Evolutionary conservation across 2,113 vertebrate genomes (phyloP).

Genomic region (Amazona vittata): DNA sequence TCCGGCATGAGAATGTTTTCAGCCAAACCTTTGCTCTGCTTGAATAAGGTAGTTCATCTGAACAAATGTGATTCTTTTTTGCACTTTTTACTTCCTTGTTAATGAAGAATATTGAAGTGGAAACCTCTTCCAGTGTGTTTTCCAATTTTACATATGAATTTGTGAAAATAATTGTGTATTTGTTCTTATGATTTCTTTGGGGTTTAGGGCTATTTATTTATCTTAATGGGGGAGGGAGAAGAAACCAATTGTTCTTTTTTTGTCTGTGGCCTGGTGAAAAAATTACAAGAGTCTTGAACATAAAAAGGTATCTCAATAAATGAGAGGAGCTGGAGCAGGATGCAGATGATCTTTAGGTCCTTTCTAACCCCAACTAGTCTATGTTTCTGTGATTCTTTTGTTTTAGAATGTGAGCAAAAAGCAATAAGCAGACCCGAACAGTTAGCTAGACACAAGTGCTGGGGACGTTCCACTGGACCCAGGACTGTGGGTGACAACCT

Average conservation of each 20-base stretch:
- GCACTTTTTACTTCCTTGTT: not conserved
- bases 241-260: accelerated
- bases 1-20: not conserved
- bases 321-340: not conserved
- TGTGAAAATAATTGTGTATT: not conserved
- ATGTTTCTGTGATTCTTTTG: not conserved
- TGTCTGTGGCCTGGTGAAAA: not conserved
- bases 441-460: not conserved
- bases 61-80: not conserved
- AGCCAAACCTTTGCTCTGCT: not conserved
- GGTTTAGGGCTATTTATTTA: not conserved
- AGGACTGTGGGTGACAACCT: not conserved
- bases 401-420: not conserved
- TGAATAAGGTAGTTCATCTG: not conserved
- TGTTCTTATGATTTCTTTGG: not conserved
- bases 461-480: not conserved
- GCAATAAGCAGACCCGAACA: not conserved
- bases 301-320: not conserved
- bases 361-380: not conserved
- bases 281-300: not conserved
- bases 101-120: not conserved
- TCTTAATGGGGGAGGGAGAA: not conserved
- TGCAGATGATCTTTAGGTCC: not conserved
- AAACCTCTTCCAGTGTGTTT: not conserved
- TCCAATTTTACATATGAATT: not conserved